A percentile compares a stretch with the other conserved stretches of the same genome.
Evolutionary conservation across 2,113 vertebrate species (phyloP).

Genomic region (Synchiropus splendidus): DNA sequence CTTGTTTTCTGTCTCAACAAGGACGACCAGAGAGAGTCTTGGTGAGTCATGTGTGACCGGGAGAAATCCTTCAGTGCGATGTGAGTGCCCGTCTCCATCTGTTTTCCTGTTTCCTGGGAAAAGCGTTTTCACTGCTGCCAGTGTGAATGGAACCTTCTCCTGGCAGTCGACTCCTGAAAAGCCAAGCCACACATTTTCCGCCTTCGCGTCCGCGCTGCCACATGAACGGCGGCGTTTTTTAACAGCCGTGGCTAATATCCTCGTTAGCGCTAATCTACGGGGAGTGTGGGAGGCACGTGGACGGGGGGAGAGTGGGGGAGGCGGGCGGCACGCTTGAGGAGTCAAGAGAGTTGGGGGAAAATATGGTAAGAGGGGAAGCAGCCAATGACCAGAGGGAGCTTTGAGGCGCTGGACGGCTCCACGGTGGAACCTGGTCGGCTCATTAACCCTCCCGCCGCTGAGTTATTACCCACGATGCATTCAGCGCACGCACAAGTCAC

Average conservation of each 20-base stretch:
- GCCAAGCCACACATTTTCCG: constrained; percentile 7
- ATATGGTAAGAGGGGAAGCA: constrained; percentile 9
- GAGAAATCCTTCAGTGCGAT: no score
- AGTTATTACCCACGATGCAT: constrained; percentile 12
- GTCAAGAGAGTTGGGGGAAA: constrained; percentile 11
- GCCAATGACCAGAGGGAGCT: constrained; percentile 34
- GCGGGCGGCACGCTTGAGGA: constrained; percentile 8
- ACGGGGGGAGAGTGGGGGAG: constrained; percentile 11
- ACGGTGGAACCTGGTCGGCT: constrained; percentile 36
- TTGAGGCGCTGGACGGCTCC: constrained; percentile 28
- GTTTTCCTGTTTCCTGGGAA: no score
- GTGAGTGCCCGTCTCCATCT: no score
- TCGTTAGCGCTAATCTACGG: constrained; percentile 50
- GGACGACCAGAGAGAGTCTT: no score
- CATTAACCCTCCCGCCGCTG: constrained; percentile 38
- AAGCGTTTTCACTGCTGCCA: no score
- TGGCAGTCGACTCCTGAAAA: neutral
- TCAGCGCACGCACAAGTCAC: constrained; percentile 6
- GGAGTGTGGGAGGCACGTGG: constrained; percentile 22
- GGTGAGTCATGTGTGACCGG: no score
- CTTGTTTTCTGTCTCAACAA: no score
- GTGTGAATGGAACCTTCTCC: no score
- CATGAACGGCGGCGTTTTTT: constrained; percentile 42
- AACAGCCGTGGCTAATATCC: constrained; percentile 48
- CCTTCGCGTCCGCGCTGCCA: constrained; percentile 19